Conservation (phyloP, 1,140 invertebrate species). For the Capitella teleta region DNA sequence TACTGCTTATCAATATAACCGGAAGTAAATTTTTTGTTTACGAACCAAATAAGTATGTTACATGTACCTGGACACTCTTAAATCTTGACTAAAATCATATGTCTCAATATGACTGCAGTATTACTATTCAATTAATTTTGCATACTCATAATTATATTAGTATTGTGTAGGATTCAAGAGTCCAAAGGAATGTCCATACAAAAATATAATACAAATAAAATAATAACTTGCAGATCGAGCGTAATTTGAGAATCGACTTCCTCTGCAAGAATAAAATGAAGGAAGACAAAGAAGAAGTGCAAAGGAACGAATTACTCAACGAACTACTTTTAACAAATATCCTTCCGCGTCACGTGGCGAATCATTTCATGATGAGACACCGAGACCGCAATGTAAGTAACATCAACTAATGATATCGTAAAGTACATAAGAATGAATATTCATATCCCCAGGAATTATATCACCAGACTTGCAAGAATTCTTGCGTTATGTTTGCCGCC, state of each 20-base stretch:
- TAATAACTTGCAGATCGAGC: slow-evolving; percentile 70
- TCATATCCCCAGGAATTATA: slow-evolving; percentile 62
- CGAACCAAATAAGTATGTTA: too few relatives aligned
- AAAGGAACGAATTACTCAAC: slow-evolving; percentile 29
- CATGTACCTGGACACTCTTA: too few relatives aligned
- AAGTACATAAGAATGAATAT: neutral
- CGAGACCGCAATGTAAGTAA: slow-evolving; percentile 32
- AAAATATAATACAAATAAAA: too few relatives aligned
- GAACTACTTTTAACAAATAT: slow-evolving; percentile 66
- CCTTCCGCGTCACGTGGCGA: slow-evolving; percentile 81
- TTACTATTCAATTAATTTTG: too few relatives aligned
- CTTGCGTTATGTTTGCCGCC: slow-evolving; percentile 79
- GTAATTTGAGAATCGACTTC: slow-evolving; percentile 71
- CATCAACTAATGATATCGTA: neutral
- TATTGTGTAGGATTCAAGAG: too few relatives aligned
- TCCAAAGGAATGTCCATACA: too few relatives aligned
- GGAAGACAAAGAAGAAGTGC: slow-evolving; percentile 53
- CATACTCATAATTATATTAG: too few relatives aligned
- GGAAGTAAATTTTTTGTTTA: too few relatives aligned
- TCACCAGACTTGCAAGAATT: slow-evolving; percentile 76
- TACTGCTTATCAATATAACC: too few relatives aligned
- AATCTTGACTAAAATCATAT: too few relatives aligned
- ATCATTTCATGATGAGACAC: slow-evolving; percentile 67
- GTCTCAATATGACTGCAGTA: too few relatives aligned
- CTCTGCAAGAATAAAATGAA: slow-evolving; percentile 75